phyloP scores from a whole-genome alignment of 2,797 vertebrate species.

The Chaunax sp. region DNA sequence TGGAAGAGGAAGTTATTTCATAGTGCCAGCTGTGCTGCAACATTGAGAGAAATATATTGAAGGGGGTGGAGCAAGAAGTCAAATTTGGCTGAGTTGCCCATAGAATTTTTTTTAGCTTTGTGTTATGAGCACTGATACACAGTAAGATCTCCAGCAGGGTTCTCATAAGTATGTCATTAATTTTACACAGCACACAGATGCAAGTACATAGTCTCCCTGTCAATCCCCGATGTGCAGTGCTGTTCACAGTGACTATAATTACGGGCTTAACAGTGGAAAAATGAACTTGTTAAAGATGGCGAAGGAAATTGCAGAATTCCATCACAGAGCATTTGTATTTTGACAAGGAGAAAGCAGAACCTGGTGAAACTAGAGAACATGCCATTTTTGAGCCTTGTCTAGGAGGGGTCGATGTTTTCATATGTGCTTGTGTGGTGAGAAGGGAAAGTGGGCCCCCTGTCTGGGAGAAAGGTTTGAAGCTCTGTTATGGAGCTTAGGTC shows the following conservation, averaged over 20 bases:
- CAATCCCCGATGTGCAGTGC: constrained; percentile 35
- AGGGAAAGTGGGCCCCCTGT: constrained; percentile 78
- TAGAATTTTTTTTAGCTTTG: constrained; percentile 39
- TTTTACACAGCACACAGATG: constrained; percentile 29
- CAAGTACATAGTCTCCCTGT: neutral
- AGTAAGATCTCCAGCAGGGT: constrained; percentile 30
- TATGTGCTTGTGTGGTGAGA: constrained; percentile 73
- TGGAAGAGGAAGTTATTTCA: constrained; percentile 79
- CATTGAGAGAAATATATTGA: constrained; percentile 66
- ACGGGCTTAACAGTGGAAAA: constrained; percentile 63
- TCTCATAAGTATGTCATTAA: constrained; percentile 38
- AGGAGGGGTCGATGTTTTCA: constrained; percentile 80
- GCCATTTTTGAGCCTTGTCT: constrained; percentile 71
- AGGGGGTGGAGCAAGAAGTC: constrained; percentile 63
- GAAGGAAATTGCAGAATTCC: constrained; percentile 80
- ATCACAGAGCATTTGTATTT: constrained; percentile 65
- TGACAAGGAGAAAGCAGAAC: constrained; percentile 73
- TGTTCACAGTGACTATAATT: constrained; percentile 70
- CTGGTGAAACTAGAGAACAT: constrained; percentile 63
- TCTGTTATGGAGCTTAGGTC: constrained; percentile 85
- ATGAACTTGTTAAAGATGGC: constrained; percentile 62
- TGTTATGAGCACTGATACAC: constrained; percentile 39
- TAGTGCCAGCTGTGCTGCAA: constrained; percentile 66
- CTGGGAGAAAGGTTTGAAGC: constrained; percentile 79
- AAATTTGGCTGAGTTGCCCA: constrained; percentile 38